Base-by-base conservation (phyloP, 1,140 invertebrate species). In the Sminthurinus signatus region DNA sequence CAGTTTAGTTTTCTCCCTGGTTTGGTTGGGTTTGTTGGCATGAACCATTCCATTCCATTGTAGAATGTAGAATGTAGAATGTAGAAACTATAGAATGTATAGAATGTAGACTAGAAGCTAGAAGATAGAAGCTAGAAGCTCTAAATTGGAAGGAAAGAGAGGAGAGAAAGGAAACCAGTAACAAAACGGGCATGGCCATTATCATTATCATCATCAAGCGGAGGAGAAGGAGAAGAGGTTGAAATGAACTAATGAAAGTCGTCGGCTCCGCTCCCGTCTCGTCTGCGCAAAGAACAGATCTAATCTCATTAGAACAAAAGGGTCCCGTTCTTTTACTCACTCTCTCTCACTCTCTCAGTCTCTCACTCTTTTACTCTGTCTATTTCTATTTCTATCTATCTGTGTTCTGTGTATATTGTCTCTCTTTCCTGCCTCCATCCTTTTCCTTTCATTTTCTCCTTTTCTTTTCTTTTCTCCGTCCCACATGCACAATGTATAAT, bases 291-390 rank as follows among this genome's bases (percentile, higher is more conserved):
- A 61, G 67, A 68, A 63, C 62, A 52, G 62, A 69, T 69, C 63
- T 69, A 69, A 69, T 69, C 67, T 69, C 67, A 69, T 69, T 69
- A 65, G 63, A 69, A 65, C 67, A 68, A 68, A 68, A 64, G 58
- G 62, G 62, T 56, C 51, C 60, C 60, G 60, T 62, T 32, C 59
- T 19, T 61, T n/a, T n/a, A n/a, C n/a, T n/a, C n/a, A n/a, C n/a
- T n/a, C n/a, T n/a, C n/a, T n/a, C n/a, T n/a, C n/a, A n/a, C n/a
- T n/a, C n/a, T n/a, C n/a, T n/a, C 46, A 56, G 56, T 44, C 46
- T 14, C 46, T 51, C 25, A 28, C 44, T 29, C 42, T 29, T 42
- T 32, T 25, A 27, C 50, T 2, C 36, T 62, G 31, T 52, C 48
- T 36, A 19, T 42, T 43, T 28, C 27, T 54, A 48, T 62, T 17